Conservation (phyloP, 2,888 invertebrate genomes). For the Zootermopsis nevadensis region DNA sequence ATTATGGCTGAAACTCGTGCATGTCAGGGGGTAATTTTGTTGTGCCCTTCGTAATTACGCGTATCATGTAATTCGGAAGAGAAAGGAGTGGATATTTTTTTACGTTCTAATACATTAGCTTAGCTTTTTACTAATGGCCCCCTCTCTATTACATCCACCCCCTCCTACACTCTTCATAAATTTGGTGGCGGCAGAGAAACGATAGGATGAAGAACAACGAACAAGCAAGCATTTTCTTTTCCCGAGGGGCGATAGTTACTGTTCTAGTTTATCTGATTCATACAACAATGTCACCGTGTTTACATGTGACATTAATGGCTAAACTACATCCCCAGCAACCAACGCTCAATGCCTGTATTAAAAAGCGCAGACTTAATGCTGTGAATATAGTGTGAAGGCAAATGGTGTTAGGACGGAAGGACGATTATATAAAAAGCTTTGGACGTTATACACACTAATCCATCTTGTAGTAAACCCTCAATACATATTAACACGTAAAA, state of each 20-base stretch:
- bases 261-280: not conserved
- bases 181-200: not conserved
- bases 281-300: not conserved
- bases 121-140: not conserved
- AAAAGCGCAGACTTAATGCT: too few relatives aligned
- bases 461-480: too few relatives aligned
- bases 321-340: too few relatives aligned
- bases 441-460: too few relatives aligned
- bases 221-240: not conserved
- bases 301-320: too few relatives aligned
- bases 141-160: not conserved
- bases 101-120: constrained; percentile 15
- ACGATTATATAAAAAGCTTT: too few relatives aligned
- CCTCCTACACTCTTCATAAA: not conserved
- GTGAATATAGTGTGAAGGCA: too few relatives aligned
- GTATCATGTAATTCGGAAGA: not conserved
- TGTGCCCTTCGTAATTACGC: not conserved
- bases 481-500: too few relatives aligned
- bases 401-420: too few relatives aligned
- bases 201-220: not conserved
- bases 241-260: not conserved
- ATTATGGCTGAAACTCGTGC: not conserved
- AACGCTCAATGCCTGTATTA: too few relatives aligned
- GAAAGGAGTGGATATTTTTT: not conserved
- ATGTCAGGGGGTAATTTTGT: not conserved